Evolutionary conservation across 2,797 vertebrate species (phyloP).

Genomic region (Chanos chanos): DNA sequence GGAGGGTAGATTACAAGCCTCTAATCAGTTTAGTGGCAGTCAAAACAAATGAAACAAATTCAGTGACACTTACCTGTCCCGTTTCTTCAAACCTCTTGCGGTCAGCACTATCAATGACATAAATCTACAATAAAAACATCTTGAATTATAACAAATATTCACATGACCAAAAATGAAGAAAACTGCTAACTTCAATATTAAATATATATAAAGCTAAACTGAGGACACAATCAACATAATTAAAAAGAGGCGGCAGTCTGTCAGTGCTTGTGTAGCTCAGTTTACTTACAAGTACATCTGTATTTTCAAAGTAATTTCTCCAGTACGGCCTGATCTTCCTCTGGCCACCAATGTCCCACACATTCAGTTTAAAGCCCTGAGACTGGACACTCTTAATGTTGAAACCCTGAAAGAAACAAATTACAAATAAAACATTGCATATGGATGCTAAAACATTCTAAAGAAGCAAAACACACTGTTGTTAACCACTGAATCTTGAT

Average conservation of each 20-base stretch:
- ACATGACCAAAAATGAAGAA: neutral
- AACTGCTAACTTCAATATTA: neutral
- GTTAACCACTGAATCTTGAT: no score
- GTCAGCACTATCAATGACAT: conserved; percentile 98
- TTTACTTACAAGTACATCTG: conserved; percentile 90
- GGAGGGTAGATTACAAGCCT: no score
- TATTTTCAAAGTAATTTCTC: conserved; percentile 99
- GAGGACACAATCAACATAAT: conserved; percentile 3
- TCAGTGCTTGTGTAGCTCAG: no score
- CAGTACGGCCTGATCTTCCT: conserved; percentile 97
- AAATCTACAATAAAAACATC: conserved; percentile 81
- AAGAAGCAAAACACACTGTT: conserved; percentile 42
- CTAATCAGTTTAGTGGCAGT: no score
- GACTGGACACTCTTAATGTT: conserved; percentile 98
- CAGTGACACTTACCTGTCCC: conserved; percentile 88
- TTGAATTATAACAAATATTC: neutral
- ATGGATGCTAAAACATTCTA: neutral
- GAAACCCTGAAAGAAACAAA: conserved; percentile 79
- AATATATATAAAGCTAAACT: neutral
- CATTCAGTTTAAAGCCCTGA: conserved; percentile 96
- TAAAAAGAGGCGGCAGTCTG: neutral
- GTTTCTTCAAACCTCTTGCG: conserved; percentile 98
- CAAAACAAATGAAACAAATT: no score
- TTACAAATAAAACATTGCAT: neutral
- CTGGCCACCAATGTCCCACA: conserved; percentile 98